phyloP scores from a whole-genome alignment of 2,888 invertebrate genomes.

The Platycheirus rosarum region DNA sequence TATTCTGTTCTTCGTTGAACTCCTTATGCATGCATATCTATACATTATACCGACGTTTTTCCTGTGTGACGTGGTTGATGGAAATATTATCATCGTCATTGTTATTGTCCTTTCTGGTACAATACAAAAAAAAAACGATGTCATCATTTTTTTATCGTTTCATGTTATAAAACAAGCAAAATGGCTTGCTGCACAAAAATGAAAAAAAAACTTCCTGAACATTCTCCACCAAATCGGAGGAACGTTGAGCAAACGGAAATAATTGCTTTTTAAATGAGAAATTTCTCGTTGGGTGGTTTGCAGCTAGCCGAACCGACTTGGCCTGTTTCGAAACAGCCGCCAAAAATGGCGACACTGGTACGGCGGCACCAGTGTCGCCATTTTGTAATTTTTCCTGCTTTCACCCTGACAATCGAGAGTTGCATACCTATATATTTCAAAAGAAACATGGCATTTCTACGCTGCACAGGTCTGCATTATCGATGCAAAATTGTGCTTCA shows the following conservation, averaged over 20 bases:
- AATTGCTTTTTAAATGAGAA: constrained; percentile 78
- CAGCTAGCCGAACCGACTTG: no score
- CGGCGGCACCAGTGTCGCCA: background rate
- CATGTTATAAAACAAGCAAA: constrained; percentile 44
- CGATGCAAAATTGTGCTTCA: constrained; percentile 33
- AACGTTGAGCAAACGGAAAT: constrained; percentile 77
- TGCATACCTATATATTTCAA: constrained; percentile 43
- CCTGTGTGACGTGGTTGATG: constrained; percentile 63
- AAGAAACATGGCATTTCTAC: constrained; percentile 14
- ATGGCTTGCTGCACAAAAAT: constrained; percentile 17
- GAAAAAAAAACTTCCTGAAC: constrained; percentile 7
- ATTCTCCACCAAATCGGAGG: constrained; percentile 45
- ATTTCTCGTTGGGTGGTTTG: constrained; percentile 23
- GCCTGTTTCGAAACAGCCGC: background rate
- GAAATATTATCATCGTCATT: constrained; percentile 67
- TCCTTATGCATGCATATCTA: constrained; percentile 37
- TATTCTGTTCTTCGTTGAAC: constrained; percentile 59
- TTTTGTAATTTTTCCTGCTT: constrained; percentile 16
- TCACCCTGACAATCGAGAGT: background rate
- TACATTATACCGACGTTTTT: constrained; percentile 16
- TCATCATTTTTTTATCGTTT: constrained; percentile 48
- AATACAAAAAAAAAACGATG: constrained; percentile 47
- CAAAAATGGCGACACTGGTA: background rate
- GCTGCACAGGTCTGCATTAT: constrained; percentile 46
- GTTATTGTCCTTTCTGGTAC: constrained; percentile 55